Conservation (phyloP, 2,888 invertebrate species). For the Drosophila nr. perissopoda region DNA sequence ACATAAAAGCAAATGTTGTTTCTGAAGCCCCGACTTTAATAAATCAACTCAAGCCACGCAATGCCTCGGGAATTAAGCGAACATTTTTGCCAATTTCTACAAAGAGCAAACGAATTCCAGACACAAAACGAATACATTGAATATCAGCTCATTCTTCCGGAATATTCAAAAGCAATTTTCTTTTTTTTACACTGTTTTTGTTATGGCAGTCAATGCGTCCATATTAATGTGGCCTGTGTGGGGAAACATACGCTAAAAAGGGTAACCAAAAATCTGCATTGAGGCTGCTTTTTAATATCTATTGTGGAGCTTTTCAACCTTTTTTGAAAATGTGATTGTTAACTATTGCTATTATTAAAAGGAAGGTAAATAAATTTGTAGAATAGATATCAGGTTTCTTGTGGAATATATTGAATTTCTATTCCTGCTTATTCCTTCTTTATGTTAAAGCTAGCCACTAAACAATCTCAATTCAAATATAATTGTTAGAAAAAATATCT, state of each 20-base stretch:
- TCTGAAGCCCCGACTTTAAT: constrained; percentile 41
- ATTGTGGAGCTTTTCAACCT: neutral
- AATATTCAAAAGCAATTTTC: neutral
- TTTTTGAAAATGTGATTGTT: neutral
- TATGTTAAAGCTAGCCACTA: neutral
- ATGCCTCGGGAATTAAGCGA: constrained; percentile 18
- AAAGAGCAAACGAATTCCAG: constrained; percentile 20
- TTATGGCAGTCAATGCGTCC: neutral
- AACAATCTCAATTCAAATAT: neutral
- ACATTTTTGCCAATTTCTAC: constrained; percentile 29
- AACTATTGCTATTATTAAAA: neutral
- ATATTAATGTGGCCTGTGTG: neutral
- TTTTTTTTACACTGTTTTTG: constrained; percentile 1
- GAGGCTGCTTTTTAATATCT: neutral
- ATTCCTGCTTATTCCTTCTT: neutral
- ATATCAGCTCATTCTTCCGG: neutral
- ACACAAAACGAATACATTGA: neutral
- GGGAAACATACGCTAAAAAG: neutral
- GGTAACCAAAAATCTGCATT: neutral
- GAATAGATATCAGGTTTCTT: neutral
- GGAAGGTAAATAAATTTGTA: neutral
- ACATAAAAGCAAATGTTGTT: constrained; percentile 23
- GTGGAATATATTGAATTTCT: neutral
- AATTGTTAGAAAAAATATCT: neutral
- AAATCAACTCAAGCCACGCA: constrained; percentile 62